phyloP scores from a whole-genome alignment of 2,797 vertebrate genomes.

The Phrynocephalus forsythii region DNA sequence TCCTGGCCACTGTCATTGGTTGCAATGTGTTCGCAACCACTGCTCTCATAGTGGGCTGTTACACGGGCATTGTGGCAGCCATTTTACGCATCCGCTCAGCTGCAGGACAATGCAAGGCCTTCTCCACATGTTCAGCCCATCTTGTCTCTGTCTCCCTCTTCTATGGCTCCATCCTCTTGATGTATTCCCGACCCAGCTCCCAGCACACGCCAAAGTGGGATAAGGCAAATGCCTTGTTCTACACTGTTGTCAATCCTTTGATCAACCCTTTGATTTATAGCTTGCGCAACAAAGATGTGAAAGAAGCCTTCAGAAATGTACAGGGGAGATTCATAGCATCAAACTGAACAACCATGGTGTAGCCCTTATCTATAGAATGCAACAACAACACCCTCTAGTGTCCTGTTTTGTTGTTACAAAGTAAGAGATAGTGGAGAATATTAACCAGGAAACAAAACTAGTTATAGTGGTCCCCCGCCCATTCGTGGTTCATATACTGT shows the following conservation, averaged over 20 bases:
- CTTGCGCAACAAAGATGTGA: conserved; percentile 61
- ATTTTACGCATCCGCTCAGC: conserved; percentile 42
- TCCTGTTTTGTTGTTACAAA: background rate
- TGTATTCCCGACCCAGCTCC: conserved; percentile 42
- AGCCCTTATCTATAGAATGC: background rate
- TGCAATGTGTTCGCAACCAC: conserved; percentile 55
- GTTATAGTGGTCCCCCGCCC: too few species aligned
- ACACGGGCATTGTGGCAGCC: conserved; percentile 21
- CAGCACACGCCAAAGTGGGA: conserved; percentile 52
- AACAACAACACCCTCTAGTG: background rate
- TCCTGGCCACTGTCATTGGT: conserved; percentile 40
- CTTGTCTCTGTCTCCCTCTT: conserved; percentile 51
- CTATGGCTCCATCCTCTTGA: conserved; percentile 42
- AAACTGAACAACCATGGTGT: background rate
- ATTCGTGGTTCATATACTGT: too few species aligned
- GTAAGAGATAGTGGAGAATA: background rate
- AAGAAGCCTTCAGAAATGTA: conserved; percentile 49
- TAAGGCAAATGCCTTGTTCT: conserved; percentile 59
- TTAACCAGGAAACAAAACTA: background rate
- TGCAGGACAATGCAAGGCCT: conserved; percentile 50
- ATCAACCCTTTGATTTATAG: conserved; percentile 52
- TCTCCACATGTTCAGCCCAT: conserved; percentile 63
- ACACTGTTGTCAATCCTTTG: conserved; percentile 47
- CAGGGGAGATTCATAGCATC: fast-evolving
- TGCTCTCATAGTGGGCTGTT: conserved; percentile 43